Evolutionary conservation across 53 echinoderm and acorn worm species (phyloP).

Genomic region (Holothuria scabra): DNA sequence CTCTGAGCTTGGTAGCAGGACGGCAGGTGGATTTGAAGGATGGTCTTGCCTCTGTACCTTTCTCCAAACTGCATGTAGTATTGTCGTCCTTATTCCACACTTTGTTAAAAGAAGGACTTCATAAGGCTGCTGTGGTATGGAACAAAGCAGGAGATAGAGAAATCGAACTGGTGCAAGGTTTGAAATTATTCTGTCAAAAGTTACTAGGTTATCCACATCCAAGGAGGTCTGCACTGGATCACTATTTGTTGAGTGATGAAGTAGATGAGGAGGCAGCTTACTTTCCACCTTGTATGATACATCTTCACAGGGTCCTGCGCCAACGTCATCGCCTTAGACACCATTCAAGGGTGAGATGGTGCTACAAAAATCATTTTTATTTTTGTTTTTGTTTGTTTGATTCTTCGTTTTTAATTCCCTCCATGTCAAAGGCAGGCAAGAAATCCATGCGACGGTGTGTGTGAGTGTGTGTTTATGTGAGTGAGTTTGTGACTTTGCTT

Average conservation of each 20-base stretch:
- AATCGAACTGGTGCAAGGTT: neutral
- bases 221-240: too few relatives aligned
- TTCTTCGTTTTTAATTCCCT: too few relatives aligned
- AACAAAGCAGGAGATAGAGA: conserved; percentile 61
- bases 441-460: too few relatives aligned
- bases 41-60: conserved; percentile 73
- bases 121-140: conserved; percentile 39
- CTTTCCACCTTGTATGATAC: conserved; percentile 92
- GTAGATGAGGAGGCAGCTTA: conserved; percentile 55
- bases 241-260: conserved; percentile 20
- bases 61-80: conserved; percentile 69
- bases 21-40: conserved; percentile 66
- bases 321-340: conserved; percentile 86
- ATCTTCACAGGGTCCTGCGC: conserved; percentile 73
- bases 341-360: conserved; percentile 78
- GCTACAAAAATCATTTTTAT: too few relatives aligned
- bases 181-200: conserved; percentile 3
- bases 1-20: conserved; percentile 65
- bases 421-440: too few relatives aligned
- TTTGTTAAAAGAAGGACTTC: conserved; percentile 66
- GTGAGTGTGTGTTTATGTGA: too few relatives aligned
- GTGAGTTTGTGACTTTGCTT: too few relatives aligned
- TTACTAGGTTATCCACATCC: neutral
- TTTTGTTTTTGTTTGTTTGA: too few relatives aligned
- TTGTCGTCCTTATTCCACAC: conserved; percentile 76